phyloP scores from a whole-genome alignment of 1,140 invertebrate species.

The Drosophila biarmipes region DNA sequence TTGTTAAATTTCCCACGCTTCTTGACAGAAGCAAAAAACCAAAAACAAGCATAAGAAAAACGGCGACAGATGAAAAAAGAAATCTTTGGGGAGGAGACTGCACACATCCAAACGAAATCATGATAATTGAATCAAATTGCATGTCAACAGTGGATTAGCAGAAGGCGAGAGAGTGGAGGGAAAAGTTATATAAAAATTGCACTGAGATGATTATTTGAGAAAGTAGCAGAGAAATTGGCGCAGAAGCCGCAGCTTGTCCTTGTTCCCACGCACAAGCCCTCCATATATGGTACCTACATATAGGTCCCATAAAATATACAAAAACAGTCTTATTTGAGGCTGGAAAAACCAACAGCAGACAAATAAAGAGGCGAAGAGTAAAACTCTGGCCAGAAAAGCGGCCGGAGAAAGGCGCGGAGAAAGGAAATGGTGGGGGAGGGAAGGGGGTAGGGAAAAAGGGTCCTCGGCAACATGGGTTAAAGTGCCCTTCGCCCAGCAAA shows the following conservation, averaged over 20 bases:
- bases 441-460: no score
- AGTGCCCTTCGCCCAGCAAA: neutral
- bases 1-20: constrained; percentile 75
- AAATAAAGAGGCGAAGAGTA: constrained; percentile 18
- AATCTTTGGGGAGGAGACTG: constrained; percentile 2
- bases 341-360: constrained; percentile 22
- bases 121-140: constrained; percentile 80
- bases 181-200: constrained; percentile 64
- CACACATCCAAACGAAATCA: constrained; percentile 61
- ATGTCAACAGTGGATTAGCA: constrained; percentile 70
- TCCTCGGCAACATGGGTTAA: constrained; percentile 8
- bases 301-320: constrained; percentile 9
- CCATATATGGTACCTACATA: neutral
- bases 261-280: constrained; percentile 41
- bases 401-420: constrained; percentile 6
- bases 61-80: constrained; percentile 10
- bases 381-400: neutral
- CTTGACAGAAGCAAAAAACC: constrained; percentile 25
- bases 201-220: constrained; percentile 62
- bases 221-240: constrained; percentile 38
- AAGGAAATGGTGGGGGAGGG: no score
- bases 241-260: constrained; percentile 41
- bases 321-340: constrained; percentile 20
- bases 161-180: constrained; percentile 23
- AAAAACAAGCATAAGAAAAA: constrained; percentile 16